phyloP scores from a whole-genome alignment of 2,113 vertebrate species.

The Sturnira hondurensis region DNA sequence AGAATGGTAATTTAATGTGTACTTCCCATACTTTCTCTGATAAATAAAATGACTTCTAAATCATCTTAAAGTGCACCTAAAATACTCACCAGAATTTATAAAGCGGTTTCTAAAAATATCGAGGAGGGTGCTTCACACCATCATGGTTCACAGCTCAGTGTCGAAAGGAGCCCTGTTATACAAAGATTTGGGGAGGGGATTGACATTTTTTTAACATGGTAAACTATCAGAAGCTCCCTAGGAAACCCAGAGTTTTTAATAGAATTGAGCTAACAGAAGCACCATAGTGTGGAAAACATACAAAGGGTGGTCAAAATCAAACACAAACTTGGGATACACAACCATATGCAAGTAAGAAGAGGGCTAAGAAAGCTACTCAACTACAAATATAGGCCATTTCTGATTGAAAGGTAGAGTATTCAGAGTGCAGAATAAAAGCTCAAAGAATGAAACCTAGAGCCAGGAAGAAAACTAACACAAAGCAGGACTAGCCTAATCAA shows the following conservation, averaged over 20 bases:
- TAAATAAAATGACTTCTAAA: neutral
- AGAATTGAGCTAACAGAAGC: neutral
- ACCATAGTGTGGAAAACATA: neutral
- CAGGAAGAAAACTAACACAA: neutral
- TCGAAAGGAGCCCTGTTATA: neutral
- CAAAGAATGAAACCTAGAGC: neutral
- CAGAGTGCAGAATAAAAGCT: neutral
- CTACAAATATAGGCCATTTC: neutral
- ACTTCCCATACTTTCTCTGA: neutral
- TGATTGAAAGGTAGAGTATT: neutral
- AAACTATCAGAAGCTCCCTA: neutral
- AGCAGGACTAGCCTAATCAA: neutral
- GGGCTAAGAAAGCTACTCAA: neutral
- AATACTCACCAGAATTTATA: neutral
- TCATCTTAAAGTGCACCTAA: neutral
- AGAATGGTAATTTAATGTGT: neutral
- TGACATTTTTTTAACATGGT: neutral
- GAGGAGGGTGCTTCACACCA: rapidly evolving
- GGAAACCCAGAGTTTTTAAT: neutral
- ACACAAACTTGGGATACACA: neutral
- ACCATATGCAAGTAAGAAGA: neutral
- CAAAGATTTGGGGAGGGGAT: neutral
- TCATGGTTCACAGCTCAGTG: neutral
- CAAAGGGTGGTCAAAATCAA: neutral
- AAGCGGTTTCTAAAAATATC: neutral